Evolutionary conservation across 1,140 invertebrate genomes (phyloP), one percentile per base, ranked within the genome.

Genomic region (Drosophila pseudoananassae): DNA sequence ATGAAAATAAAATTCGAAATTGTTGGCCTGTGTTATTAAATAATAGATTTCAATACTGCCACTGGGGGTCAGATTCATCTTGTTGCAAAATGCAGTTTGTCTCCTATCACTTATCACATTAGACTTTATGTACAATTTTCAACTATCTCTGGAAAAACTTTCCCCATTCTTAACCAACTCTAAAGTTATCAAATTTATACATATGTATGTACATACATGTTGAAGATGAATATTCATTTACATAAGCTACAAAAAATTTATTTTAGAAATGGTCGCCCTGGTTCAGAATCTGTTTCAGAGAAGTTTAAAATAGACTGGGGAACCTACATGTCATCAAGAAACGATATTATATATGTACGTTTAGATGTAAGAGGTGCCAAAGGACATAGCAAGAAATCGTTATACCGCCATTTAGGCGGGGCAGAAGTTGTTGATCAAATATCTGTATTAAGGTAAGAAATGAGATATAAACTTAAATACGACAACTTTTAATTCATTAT

Each of bases 381-480:
- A 29, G 97, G 96, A 1, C 95, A 97, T 70, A 97, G 96, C 20
- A 95, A 97, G 66, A 94, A 94, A 36, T 94, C 95, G 25, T 93
- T 97, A 15, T 97, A 96, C 83, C 95, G 95, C 40, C 94, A 94
- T 46, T 93, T 98, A 8, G 97, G 97, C 1, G 95, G 95, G 25
- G 94, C 96, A 29, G 97, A 99, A 92, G 96, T 98, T 7, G 95
- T 97, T 77, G 97, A 98, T 93, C 96, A 98, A 92, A 94, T 98
- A 74, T 95, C 95, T 76, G 97, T 97, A 70, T 93, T 97, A 76
- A 95, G 94, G 95, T 96, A 92, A 91, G 89, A 72, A 7, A 15
- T 43, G 6, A 15, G 6, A 17, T 43, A 2, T 43, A 51, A 27
- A 7, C 0, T 5, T 25, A 27, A 38, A 17, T 17, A 5, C 7